Evolutionary conservation across 2,797 vertebrate species (phyloP).

Genomic region (Momotus momota): DNA sequence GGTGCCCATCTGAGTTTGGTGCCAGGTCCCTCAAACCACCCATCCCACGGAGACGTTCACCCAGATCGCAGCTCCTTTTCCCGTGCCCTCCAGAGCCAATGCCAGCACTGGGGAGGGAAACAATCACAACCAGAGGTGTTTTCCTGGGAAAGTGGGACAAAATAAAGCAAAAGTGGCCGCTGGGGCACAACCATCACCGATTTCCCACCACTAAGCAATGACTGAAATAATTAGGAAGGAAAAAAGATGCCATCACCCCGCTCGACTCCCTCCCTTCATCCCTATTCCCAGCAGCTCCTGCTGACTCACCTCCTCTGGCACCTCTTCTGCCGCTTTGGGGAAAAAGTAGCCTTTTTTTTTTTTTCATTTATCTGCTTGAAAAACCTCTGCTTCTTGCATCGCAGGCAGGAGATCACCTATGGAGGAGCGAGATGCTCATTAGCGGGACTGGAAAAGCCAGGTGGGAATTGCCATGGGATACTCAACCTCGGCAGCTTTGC

Average conservation of each 20-base stretch:
- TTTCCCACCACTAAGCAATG: constrained; percentile 70
- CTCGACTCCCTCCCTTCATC: no score
- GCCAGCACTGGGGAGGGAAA: not conserved
- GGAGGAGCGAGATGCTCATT: not conserved
- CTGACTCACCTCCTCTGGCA: constrained; percentile 77
- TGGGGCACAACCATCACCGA: constrained; percentile 44
- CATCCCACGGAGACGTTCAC: not conserved
- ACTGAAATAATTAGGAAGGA: constrained; percentile 64
- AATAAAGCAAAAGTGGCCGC: no score
- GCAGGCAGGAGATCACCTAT: not conserved
- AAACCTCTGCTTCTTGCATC: not conserved
- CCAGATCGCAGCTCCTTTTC: not conserved
- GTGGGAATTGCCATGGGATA: not conserved
- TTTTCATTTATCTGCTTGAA: not conserved
- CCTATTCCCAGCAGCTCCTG: constrained; percentile 10
- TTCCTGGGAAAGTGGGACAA: not conserved
- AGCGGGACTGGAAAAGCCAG: not conserved
- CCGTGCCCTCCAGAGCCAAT: not conserved
- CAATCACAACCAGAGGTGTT: not conserved
- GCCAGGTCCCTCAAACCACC: accelerated
- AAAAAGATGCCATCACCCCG: not conserved
- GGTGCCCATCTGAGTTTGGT: not conserved
- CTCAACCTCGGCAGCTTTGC: not conserved
- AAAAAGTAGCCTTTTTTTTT: not conserved
- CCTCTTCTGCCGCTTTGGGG: not conserved